Evolutionary conservation across 1,140 invertebrate genomes (phyloP).

Genomic region (Hylyphantes graminicola): DNA sequence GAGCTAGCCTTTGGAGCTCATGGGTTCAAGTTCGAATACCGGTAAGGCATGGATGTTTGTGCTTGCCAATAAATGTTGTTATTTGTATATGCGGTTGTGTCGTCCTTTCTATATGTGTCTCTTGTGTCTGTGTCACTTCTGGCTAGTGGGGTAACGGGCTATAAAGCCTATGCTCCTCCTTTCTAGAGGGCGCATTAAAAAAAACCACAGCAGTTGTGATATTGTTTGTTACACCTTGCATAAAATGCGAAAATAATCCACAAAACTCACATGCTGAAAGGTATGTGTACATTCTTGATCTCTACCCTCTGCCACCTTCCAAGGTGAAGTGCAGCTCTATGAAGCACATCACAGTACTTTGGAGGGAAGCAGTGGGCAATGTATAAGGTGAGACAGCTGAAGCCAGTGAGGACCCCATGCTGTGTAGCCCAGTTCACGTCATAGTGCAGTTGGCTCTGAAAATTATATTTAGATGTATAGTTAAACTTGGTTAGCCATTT

Average conservation of each 20-base stretch:
- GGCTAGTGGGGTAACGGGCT: too few species aligned
- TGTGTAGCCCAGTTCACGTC: constrained; percentile 85
- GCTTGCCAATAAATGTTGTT: too few species aligned
- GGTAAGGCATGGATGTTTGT: too few species aligned
- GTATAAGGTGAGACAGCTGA: constrained; percentile 84
- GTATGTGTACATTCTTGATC: constrained; percentile 73
- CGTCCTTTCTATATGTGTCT: too few species aligned
- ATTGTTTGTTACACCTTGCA: not conserved
- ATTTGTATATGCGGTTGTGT: too few species aligned
- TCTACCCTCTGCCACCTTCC: constrained; percentile 85
- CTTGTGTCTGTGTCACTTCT: too few species aligned
- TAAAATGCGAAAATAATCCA: not conserved
- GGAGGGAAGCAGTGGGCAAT: constrained; percentile 81
- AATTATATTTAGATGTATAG: not conserved
- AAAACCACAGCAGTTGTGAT: too few species aligned
- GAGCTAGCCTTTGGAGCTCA: too few species aligned
- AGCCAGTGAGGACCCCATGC: constrained; percentile 83
- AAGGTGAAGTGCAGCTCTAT: constrained; percentile 88
- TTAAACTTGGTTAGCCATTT: too few species aligned
- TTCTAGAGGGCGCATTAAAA: too few species aligned
- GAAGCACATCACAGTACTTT: constrained; percentile 87
- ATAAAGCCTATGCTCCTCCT: too few species aligned
- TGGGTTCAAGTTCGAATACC: too few species aligned
- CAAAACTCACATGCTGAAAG: constrained; percentile 72
- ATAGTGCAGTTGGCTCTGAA: constrained; percentile 83